Evolutionary conservation across 2,797 vertebrate genomes (phyloP).

Genomic region (Chaetophractus vellerosus): DNA sequence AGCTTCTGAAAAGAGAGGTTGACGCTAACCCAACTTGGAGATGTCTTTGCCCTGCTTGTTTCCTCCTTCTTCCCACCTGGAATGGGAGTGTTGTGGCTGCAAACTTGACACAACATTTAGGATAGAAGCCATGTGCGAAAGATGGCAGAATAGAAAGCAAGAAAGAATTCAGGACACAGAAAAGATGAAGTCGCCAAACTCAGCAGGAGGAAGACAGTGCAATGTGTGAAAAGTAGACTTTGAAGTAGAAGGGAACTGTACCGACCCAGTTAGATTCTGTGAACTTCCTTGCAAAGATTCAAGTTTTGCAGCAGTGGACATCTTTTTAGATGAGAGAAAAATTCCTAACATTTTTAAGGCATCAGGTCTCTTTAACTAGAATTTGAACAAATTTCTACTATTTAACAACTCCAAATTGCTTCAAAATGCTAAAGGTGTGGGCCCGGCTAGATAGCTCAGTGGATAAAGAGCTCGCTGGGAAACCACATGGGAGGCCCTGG

Average conservation of each 20-base stretch:
- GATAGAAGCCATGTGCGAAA: background rate
- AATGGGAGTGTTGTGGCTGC: background rate
- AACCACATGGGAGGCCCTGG: no score
- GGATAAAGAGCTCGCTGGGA: no score
- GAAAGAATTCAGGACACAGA: background rate
- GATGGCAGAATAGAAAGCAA: background rate
- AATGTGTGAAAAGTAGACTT: background rate
- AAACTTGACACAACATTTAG: background rate
- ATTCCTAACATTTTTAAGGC: background rate
- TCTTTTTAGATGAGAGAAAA: background rate
- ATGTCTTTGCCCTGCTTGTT: background rate
- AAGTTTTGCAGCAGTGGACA: background rate
- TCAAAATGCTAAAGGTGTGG: no score
- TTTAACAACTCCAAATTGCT: slow-evolving; percentile 8
- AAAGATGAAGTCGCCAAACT: background rate
- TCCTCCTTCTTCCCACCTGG: background rate
- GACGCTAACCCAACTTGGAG: background rate
- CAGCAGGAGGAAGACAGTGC: background rate
- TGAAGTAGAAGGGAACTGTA: background rate
- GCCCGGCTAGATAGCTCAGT: no score
- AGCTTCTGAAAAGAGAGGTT: background rate
- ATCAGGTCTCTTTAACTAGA: background rate
- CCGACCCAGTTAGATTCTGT: background rate
- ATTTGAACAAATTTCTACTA: slow-evolving; percentile 50
- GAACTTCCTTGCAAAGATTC: background rate